Evolutionary conservation across 2,797 vertebrate species (phyloP).

Genomic region (Buceros bicornis): DNA sequence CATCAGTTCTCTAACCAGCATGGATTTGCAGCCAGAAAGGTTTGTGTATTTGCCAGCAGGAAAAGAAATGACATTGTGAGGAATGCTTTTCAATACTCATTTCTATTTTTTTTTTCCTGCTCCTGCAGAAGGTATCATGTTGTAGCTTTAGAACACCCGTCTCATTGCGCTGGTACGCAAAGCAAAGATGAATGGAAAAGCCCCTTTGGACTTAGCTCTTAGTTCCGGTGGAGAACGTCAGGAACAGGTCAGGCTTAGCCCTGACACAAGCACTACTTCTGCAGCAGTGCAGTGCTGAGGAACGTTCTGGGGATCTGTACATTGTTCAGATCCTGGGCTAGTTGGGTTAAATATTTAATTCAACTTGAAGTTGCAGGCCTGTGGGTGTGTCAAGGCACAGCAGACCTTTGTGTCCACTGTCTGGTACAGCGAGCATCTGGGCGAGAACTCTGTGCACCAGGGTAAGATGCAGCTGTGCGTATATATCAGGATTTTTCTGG

Average conservation of each 20-base stretch:
- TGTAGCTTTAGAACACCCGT: neutral
- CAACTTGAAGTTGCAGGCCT: neutral
- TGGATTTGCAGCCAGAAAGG: neutral
- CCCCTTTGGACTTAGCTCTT: neutral
- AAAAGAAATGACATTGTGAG: neutral
- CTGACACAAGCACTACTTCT: neutral
- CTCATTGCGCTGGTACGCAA: neutral
- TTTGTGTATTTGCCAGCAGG: neutral
- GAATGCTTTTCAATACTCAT: neutral
- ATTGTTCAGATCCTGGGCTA: neutral
- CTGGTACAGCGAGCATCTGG: neutral
- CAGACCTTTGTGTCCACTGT: neutral
- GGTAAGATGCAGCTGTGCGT: neutral
- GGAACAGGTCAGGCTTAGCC: neutral
- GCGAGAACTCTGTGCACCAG: fast-evolving
- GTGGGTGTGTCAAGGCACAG: fast-evolving
- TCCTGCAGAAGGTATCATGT: neutral
- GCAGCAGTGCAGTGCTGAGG: neutral
- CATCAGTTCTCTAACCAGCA: neutral
- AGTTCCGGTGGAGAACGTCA: neutral
- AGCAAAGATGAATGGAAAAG: neutral
- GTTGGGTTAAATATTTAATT: neutral
- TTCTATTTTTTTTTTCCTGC: neutral
- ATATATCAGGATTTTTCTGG: neutral
- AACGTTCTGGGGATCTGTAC: neutral